phyloP scores from a whole-genome alignment of 2,113 vertebrate genomes.

The Eonycteris spelaea region DNA sequence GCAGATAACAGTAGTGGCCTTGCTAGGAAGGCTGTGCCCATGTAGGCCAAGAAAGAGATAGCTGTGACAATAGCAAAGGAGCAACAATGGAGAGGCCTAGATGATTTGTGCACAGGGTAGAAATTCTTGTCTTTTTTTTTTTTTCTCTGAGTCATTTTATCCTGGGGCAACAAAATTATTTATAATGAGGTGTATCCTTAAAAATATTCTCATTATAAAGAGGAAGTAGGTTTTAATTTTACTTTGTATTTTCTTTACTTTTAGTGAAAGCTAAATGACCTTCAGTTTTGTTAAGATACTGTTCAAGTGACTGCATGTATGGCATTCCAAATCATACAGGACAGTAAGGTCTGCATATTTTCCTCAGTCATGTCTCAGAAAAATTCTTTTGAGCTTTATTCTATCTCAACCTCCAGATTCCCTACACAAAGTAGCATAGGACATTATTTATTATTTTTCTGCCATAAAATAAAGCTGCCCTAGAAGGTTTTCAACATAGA shows the following conservation, averaged over 20 bases:
- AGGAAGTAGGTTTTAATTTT: not conserved
- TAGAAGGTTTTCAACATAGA: slow-evolving; percentile 35
- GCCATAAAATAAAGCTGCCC: not conserved
- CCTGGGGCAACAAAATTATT: not conserved
- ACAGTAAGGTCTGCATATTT: not conserved
- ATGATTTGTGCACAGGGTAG: not conserved
- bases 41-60: not conserved
- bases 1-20: fast-evolving
- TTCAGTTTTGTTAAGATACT: not conserved
- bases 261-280: not conserved
- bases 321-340: not conserved
- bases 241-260: not conserved
- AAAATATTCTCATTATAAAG: not conserved
- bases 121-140: not conserved
- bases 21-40: not conserved
- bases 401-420: not conserved
- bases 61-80: not conserved
- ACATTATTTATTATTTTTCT: slow-evolving; percentile 44
- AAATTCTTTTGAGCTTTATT: not conserved
- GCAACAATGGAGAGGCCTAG: too few relatives aligned
- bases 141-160: not conserved
- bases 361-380: not conserved
- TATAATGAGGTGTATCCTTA: not conserved
- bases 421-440: not conserved
- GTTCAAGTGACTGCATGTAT: not conserved